A percentile compares a stretch with the other conserved stretches of the same genome.
phyloP scores from a whole-genome alignment of 2,888 invertebrate species.

The Gasteruption jaculator region DNA sequence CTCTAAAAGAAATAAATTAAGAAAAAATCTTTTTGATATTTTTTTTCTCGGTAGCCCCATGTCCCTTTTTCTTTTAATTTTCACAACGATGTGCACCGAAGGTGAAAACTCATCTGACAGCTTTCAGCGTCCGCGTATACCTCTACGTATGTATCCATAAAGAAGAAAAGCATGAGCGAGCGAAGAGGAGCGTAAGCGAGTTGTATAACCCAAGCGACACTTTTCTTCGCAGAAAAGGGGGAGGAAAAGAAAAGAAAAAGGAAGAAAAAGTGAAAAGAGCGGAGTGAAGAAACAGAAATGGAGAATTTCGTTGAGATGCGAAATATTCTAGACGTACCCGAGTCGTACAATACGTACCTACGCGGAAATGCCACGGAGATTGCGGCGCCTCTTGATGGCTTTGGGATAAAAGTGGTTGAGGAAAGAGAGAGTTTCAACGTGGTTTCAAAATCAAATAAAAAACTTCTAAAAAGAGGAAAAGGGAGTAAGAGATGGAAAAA shows the following conservation, averaged over 20 bases:
- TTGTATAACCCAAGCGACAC: constrained; percentile 9
- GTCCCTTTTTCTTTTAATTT: too few species aligned
- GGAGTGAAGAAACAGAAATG: constrained; percentile 12
- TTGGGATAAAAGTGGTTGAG: too few species aligned
- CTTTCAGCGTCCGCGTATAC: too few species aligned
- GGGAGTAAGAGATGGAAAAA: too few species aligned
- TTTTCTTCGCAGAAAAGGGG: constrained; percentile 16
- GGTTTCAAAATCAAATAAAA: constrained; percentile 27
- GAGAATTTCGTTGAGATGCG: constrained; percentile 23
- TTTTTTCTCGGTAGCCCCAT: too few species aligned
- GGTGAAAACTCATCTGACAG: too few species aligned
- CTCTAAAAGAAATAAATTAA: too few species aligned
- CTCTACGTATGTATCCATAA: too few species aligned
- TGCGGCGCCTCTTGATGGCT: constrained; percentile 13
- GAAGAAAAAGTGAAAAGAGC: constrained; percentile 13
- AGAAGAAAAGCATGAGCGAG: too few species aligned
- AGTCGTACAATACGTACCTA: constrained; percentile 11
- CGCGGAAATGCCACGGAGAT: constrained; percentile 25
- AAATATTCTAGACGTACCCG: constrained; percentile 18
- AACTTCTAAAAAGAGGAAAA: constrained; percentile 11
- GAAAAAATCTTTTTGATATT: too few species aligned
- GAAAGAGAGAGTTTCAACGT: constrained; percentile 6
- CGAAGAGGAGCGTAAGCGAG: too few species aligned
- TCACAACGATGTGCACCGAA: too few species aligned
- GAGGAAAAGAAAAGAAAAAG: constrained; percentile 2